Conservation (phyloP, 2,797 vertebrate genomes). For the Myoxocephalus aenaeus region DNA sequence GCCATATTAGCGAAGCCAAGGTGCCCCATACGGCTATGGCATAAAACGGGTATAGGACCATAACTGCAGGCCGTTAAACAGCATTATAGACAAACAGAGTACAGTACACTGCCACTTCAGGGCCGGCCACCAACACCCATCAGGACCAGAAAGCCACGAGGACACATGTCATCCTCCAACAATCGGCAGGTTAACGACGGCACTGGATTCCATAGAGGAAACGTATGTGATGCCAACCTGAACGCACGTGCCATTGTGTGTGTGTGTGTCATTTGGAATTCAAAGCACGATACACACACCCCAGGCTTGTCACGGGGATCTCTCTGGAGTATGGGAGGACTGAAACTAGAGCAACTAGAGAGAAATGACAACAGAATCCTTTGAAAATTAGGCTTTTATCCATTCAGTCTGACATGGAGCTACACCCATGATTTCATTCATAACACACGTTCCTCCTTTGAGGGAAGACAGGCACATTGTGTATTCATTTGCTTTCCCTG, state of each 20-base stretch:
- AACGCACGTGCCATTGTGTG: background rate
- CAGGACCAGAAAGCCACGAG: constrained; percentile 45
- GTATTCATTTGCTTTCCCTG: background rate
- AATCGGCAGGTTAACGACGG: constrained; percentile 39
- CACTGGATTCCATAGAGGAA: constrained; percentile 42
- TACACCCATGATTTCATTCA: constrained; percentile 22
- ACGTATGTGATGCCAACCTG: constrained; percentile 12
- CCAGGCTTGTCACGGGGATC: constrained; percentile 30
- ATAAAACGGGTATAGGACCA: constrained; percentile 39
- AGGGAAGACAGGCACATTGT: background rate
- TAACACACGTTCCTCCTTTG: background rate
- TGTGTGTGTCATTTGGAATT: constrained; percentile 29
- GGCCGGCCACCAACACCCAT: constrained; percentile 43
- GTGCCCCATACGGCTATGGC: constrained; percentile 18
- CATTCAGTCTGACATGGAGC: constrained; percentile 22
- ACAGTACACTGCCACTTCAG: constrained; percentile 54
- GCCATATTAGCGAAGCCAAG: background rate
- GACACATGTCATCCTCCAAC: constrained; percentile 56
- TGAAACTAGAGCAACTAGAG: constrained; percentile 31
- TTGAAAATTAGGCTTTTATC: constrained; percentile 34
- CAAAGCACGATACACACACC: constrained; percentile 6
- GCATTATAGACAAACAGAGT: constrained; percentile 48
- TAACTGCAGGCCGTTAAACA: constrained; percentile 53
- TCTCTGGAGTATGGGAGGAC: constrained; percentile 15
- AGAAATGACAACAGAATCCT: constrained; percentile 31